phyloP scores from a whole-genome alignment of 1,140 invertebrate genomes.

The Archegozetes longisetosus region DNA sequence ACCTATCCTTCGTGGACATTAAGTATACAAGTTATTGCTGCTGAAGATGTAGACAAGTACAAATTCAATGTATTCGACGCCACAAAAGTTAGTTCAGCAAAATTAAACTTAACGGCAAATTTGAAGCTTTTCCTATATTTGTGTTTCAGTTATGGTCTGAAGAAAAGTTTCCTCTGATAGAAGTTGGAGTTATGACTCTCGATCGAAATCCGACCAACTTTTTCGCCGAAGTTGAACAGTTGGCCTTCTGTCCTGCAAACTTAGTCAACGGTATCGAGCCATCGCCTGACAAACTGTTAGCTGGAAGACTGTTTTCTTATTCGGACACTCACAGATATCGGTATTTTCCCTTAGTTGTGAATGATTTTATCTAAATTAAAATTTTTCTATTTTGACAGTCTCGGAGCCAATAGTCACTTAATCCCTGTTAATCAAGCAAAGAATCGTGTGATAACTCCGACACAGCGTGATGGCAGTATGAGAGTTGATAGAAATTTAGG shows the following conservation, averaged over 20 bases:
- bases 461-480: slow-evolving; percentile 64
- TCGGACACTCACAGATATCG: slow-evolving; percentile 83
- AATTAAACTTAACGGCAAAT: neutral
- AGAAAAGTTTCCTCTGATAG: slow-evolving; percentile 67
- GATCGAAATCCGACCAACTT: slow-evolving; percentile 80
- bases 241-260: slow-evolving; percentile 80
- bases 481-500: slow-evolving; percentile 30
- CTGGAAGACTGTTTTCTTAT: slow-evolving; percentile 84
- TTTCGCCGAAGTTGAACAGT: slow-evolving; percentile 79
- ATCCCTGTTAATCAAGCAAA: slow-evolving; percentile 61
- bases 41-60: slow-evolving; percentile 37
- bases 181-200: slow-evolving; percentile 72
- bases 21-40: slow-evolving; percentile 44
- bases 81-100: slow-evolving; percentile 46
- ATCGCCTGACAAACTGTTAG: slow-evolving; percentile 86
- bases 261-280: slow-evolving; percentile 79
- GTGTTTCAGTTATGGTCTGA: slow-evolving; percentile 66
- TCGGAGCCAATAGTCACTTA: slow-evolving; percentile 80
- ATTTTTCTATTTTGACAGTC: slow-evolving; percentile 17
- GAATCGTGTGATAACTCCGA: slow-evolving; percentile 55
- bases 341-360: neutral
- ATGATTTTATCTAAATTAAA: neutral
- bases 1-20: slow-evolving; percentile 66
- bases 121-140: neutral
- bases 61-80: slow-evolving; percentile 79